Evolutionary conservation across 2,888 invertebrate genomes (phyloP).

Genomic region (Petrolisthes manimaculis): DNA sequence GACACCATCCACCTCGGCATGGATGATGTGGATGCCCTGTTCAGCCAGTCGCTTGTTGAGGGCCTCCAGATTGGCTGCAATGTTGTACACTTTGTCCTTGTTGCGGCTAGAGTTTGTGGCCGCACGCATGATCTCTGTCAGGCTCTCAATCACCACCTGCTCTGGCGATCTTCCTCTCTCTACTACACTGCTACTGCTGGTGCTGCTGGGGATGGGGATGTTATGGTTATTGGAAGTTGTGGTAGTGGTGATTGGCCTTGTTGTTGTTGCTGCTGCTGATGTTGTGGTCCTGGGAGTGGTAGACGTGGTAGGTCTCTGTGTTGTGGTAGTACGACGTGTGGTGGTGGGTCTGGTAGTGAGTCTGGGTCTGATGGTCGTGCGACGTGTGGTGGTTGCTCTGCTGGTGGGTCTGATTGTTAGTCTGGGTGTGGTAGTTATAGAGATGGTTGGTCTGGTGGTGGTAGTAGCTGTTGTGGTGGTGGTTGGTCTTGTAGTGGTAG

Average conservation of each 20-base stretch:
- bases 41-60: conserved; percentile 60
- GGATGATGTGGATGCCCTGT: conserved; percentile 62
- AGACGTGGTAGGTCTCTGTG: neutral
- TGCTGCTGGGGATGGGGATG: conserved; percentile 10
- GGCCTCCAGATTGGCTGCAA: conserved; percentile 54
- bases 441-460: conserved; percentile 21
- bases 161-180: conserved; percentile 44
- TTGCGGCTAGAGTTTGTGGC: conserved; percentile 49
- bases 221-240: neutral
- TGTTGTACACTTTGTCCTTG: conserved; percentile 57
- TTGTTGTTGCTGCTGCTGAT: neutral
- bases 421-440: conserved; percentile 19
- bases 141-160: conserved; percentile 61
- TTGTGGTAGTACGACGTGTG: neutral
- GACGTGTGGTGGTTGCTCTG: neutral
- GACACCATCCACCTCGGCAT: conserved; percentile 63
- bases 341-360: conserved; percentile 24
- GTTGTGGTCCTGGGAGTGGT: neutral
- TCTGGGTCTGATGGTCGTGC: conserved; percentile 28
- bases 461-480: neutral
- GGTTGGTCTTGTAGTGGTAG: conserved; percentile 1
- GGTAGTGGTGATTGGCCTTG: neutral
- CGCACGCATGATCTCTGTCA: conserved; percentile 63
- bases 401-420: conserved; percentile 2
- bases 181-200: neutral